Base-by-base conservation (phyloP, 1,140 invertebrate genomes). In the Apis dorsata region DNA sequence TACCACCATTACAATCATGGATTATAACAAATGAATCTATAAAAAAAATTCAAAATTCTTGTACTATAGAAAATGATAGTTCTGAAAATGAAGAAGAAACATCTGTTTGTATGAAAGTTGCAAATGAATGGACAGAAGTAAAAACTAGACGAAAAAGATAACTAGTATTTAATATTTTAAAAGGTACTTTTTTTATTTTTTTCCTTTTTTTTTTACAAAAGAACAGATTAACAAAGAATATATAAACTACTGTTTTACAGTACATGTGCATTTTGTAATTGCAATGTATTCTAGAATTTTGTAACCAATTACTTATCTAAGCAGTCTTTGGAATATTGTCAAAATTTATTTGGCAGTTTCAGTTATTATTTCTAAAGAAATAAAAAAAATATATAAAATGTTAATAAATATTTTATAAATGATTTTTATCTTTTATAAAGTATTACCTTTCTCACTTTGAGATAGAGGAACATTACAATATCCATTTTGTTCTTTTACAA, bases 1-100 rank as follows among this genome's bases (percentile, higher is more conserved):
- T 93, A 57, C 85, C 90, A 55, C 88, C 91, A 0, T 8, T 92
- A 17, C 90, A 93, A 57, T 51, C 89, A 0, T 93, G 93, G 93
- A 70, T 93, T 17, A n/a, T 60, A 4, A 63, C 63, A 9, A 53
- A 59, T 24, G 82, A 78, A 77, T 74, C 82, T 28, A 49, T 84
- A 9, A 81, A 71, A 68, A 66, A 34, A 51, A 77, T 1, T 70
- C 59, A 71, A 28, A 63, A 44, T 57, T 11, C 3, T 13, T 0
- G 51, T 34, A 0, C 28, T 1, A 1, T 74, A n/a, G 60, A 70
- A 34, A 63, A 79, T 57, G 73, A 55, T 10, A 86, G 76, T 68
- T 83, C 83, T 9, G 72, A 85, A 1, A 81, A 73, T 24, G 81
- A 85, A 11, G 79, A 86, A 62, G 78, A 81, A 12, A 44, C 53